Conservation (phyloP, 2,797 vertebrate genomes). For the Melanotaenia maccullochi region DNA sequence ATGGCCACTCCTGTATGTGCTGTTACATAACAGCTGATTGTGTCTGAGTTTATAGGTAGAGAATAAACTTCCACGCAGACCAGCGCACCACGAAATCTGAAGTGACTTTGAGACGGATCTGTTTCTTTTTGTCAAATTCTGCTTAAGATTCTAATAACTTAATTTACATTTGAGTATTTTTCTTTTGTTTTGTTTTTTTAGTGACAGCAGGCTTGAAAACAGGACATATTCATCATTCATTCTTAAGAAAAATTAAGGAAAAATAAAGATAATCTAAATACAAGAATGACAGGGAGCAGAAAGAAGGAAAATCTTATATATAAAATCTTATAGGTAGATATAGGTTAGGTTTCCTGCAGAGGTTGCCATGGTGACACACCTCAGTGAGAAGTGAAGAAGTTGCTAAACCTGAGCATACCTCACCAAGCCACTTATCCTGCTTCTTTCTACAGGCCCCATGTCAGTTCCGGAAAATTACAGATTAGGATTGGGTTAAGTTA, state of each 20-base stretch:
- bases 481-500: no score
- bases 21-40: conserved; percentile 49
- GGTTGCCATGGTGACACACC: neutral
- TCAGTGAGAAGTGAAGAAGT: no score
- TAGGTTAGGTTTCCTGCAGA: neutral
- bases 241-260: no score
- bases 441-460: no score
- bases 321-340: no score
- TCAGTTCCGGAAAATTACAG: no score
- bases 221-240: neutral
- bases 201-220: neutral
- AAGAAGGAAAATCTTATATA: no score
- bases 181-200: neutral
- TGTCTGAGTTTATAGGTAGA: neutral
- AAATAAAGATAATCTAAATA: no score
- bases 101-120: neutral
- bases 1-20: neutral
- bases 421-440: no score
- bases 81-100: neutral
- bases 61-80: neutral
- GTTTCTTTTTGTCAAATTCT: neutral
- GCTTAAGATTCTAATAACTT: neutral
- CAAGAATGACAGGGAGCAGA: no score
- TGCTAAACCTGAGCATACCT: no score
- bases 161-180: neutral